Conservation (phyloP, 1,140 invertebrate species). For the Teleopsis dalmanni region DNA sequence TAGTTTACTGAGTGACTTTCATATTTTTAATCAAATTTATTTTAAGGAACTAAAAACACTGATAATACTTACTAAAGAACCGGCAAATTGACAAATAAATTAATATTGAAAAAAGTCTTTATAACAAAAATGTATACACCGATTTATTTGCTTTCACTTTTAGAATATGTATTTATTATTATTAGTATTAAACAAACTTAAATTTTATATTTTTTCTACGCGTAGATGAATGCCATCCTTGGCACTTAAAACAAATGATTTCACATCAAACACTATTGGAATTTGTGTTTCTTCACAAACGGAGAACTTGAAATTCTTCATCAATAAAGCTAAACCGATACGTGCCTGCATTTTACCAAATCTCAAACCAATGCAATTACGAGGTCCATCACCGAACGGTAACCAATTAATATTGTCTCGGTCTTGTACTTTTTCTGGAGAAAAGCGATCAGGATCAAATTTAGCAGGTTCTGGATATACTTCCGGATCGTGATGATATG, state of each 20-base stretch:
- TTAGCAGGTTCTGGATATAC: conserved; percentile 50
- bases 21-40: too few species aligned
- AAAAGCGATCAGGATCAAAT: conserved; percentile 52
- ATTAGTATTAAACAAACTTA: too few species aligned
- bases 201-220: conserved; percentile 18
- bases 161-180: too few species aligned
- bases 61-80: too few species aligned
- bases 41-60: too few species aligned
- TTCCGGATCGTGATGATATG: conserved; percentile 50
- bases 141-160: too few species aligned
- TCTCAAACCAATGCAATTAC: conserved; percentile 46
- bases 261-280: conserved; percentile 7
- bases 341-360: conserved; percentile 42
- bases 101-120: too few species aligned
- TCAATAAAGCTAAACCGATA: conserved; percentile 34
- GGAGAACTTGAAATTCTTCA: conserved; percentile 30
- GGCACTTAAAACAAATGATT: neutral
- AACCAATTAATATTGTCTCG: conserved; percentile 46
- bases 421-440: conserved; percentile 38
- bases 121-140: too few species aligned
- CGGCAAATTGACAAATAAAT: too few species aligned
- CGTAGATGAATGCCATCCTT: conserved; percentile 13
- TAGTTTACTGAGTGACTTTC: too few species aligned
- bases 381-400: conserved; percentile 50
- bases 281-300: conserved; percentile 18